Conservation (phyloP, 2,888 invertebrate species). For the Autographa pulchrina region DNA sequence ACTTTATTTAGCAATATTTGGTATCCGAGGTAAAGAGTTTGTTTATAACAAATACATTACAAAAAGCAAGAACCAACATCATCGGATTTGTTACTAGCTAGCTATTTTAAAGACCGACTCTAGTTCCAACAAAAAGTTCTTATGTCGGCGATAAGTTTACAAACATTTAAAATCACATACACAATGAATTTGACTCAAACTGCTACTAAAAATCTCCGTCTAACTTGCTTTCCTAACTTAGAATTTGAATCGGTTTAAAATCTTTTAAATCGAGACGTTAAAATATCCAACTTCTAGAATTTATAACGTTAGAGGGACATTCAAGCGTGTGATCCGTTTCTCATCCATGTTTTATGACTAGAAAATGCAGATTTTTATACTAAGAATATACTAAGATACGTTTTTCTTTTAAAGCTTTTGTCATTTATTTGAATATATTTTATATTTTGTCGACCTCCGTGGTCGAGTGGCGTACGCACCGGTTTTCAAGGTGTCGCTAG, state of each 20-base stretch:
- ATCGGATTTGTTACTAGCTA: neutral
- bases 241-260: neutral
- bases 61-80: too few relatives aligned
- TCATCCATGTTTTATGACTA: neutral
- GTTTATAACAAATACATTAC: too few relatives aligned
- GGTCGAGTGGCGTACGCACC: too few relatives aligned
- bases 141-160: neutral
- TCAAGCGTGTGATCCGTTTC: neutral
- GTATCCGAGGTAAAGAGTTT: too few relatives aligned
- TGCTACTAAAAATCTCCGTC: neutral
- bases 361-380: conserved; percentile 1
- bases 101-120: neutral
- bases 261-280: conserved; percentile 4
- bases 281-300: neutral
- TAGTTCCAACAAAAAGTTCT: neutral
- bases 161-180: conserved; percentile 4
- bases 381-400: neutral
- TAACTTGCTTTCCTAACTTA: neutral
- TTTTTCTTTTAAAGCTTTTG: neutral
- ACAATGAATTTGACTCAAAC: neutral
- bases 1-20: too few relatives aligned
- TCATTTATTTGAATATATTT: too few relatives aligned
- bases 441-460: too few relatives aligned
- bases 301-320: neutral
- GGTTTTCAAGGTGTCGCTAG: too few relatives aligned